phyloP scores from a whole-genome alignment of 2,113 vertebrate species.

The Cyprinodon variegatus region DNA sequence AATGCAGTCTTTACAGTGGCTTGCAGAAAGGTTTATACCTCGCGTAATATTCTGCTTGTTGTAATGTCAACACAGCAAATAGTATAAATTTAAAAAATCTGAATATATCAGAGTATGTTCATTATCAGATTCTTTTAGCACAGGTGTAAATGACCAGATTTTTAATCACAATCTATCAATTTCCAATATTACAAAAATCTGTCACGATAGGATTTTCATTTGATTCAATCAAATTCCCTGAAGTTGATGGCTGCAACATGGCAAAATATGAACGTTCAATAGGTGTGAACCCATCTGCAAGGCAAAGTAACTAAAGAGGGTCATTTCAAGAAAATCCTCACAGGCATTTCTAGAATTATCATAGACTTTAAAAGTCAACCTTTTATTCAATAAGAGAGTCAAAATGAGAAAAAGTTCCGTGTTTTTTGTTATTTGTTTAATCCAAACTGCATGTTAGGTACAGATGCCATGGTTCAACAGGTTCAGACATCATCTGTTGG shows the following conservation, averaged over 20 bases:
- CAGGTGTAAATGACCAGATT: too few relatives aligned
- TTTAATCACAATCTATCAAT: too few relatives aligned
- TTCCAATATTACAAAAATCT: too few relatives aligned
- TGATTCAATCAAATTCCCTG: background rate
- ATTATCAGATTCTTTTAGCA: background rate
- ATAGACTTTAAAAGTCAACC: constrained; percentile 47
- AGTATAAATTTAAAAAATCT: background rate
- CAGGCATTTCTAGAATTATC: constrained; percentile 32
- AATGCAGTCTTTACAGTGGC: background rate
- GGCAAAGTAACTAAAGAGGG: background rate
- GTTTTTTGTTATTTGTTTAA: constrained; percentile 20
- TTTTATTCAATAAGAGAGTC: constrained; percentile 25
- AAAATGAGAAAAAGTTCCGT: constrained; percentile 10
- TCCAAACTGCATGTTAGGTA: constrained; percentile 49
- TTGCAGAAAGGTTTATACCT: background rate
- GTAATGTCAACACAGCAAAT: background rate
- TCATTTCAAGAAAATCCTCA: constrained; percentile 41
- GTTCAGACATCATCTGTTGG: constrained; percentile 20
- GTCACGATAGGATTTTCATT: too few relatives aligned
- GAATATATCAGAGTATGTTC: background rate
- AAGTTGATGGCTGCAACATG: background rate
- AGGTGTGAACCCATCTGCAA: background rate
- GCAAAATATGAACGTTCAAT: background rate
- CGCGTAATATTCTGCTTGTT: background rate
- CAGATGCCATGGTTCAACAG: constrained; percentile 16